Percentiles rank a stretch among this genome's conserved stretches.
Evolutionary conservation across 1,140 invertebrate genomes (phyloP).

Genomic region (Caenorhabditis briggsae): DNA sequence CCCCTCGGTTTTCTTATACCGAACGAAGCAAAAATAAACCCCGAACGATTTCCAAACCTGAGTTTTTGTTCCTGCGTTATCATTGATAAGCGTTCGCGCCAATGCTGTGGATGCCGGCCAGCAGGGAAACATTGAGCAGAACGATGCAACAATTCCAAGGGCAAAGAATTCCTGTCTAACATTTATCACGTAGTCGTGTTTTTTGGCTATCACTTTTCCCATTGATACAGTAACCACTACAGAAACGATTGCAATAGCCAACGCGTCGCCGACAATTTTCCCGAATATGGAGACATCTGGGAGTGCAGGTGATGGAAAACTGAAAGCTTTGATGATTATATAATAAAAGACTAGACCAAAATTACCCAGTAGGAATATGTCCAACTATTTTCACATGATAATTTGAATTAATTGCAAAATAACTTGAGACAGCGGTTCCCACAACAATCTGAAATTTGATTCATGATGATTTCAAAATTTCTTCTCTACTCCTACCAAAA

Average conservation of each 20-base stretch:
- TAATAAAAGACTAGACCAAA: too few relatives aligned
- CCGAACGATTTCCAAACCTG: slow-evolving; percentile 15
- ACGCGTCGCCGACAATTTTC: slow-evolving; percentile 71
- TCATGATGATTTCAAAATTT: background rate
- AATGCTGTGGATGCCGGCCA: slow-evolving; percentile 61
- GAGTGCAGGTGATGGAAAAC: slow-evolving; percentile 72
- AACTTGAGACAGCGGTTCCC: slow-evolving; percentile 78
- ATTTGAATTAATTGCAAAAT: slow-evolving; percentile 75
- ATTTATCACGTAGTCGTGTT: slow-evolving; percentile 80
- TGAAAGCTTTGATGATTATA: slow-evolving; percentile 23
- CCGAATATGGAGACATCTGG: slow-evolving; percentile 74
- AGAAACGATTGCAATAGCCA: slow-evolving; percentile 80
- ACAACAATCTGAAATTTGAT: slow-evolving; percentile 67
- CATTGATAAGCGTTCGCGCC: slow-evolving; percentile 63
- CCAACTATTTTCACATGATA: slow-evolving; percentile 79
- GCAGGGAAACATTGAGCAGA: slow-evolving; percentile 64
- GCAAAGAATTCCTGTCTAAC: slow-evolving; percentile 79
- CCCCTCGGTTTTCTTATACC: background rate
- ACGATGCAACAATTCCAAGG: slow-evolving; percentile 55
- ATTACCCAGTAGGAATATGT: slow-evolving; percentile 79
- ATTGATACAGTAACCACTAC: slow-evolving; percentile 81
- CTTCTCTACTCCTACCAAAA: slow-evolving; percentile 70
- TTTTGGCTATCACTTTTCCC: slow-evolving; percentile 80
- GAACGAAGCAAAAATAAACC: background rate
- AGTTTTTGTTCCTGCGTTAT: slow-evolving; percentile 61